A percentile compares a stretch with the other conserved stretches of the same genome.
phyloP scores from a whole-genome alignment of 2,797 vertebrate species.

The Oophaga sylvatica region DNA sequence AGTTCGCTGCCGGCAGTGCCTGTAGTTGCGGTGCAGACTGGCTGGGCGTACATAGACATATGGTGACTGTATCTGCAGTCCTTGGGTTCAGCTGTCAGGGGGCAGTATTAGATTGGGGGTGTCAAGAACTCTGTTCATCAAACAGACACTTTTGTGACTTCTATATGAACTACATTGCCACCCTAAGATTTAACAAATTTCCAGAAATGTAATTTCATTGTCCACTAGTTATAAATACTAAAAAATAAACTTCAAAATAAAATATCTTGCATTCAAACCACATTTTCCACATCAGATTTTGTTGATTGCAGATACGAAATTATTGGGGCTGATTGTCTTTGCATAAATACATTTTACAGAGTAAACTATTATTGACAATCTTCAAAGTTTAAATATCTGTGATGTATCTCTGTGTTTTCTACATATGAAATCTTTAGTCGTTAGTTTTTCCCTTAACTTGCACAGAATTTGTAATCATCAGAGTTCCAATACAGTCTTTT shows the following conservation, averaged over 20 bases:
- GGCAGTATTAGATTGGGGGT: too few relatives aligned
- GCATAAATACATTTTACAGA: neutral
- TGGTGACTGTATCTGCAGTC: too few relatives aligned
- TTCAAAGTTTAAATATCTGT: constrained; percentile 9
- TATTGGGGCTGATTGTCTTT: neutral
- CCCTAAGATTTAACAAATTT: neutral
- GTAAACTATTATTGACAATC: neutral
- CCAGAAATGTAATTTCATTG: neutral
- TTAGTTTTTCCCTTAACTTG: neutral
- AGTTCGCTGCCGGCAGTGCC: too few relatives aligned
- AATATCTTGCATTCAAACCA: neutral
- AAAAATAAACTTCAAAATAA: neutral
- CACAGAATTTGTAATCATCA: constrained; percentile 21
- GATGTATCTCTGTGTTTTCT: neutral
- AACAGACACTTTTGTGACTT: too few relatives aligned
- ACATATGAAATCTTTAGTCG: neutral
- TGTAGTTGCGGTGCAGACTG: too few relatives aligned
- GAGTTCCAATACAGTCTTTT: constrained; percentile 13
- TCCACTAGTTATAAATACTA: neutral
- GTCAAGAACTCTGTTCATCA: too few relatives aligned
- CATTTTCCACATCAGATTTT: neutral
- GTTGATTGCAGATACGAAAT: neutral
- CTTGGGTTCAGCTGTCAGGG: too few relatives aligned
- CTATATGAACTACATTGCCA: too few relatives aligned
- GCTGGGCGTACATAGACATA: too few relatives aligned